Percentiles rank a stretch among this genome's conserved stretches.
phyloP scores from a whole-genome alignment of 2,797 vertebrate genomes.

The Micropoecilia bifurca region DNA sequence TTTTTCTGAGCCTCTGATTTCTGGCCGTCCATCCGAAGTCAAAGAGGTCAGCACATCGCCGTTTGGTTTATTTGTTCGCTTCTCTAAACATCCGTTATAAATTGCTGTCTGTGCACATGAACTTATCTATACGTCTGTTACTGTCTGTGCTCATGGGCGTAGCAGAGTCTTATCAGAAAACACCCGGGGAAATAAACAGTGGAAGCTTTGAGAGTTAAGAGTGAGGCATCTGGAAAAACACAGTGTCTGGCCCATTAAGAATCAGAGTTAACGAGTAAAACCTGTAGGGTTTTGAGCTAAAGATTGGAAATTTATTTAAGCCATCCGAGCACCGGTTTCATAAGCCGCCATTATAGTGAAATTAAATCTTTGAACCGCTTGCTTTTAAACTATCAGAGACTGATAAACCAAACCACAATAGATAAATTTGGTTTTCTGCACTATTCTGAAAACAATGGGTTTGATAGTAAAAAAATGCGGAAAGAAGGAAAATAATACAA shows the following conservation, averaged over 20 bases:
- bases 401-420: neutral
- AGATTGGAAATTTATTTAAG: neutral
- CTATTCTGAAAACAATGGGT: neutral
- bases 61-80: conserved; percentile 44
- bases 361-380: neutral
- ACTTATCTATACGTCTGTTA: neutral
- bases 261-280: neutral
- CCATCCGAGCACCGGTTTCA: neutral
- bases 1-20: conserved; percentile 52
- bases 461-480: neutral
- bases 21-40: conserved; percentile 47
- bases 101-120: conserved; percentile 13
- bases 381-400: neutral
- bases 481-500: neutral
- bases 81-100: conserved; percentile 61
- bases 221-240: neutral
- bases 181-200: conserved; percentile 27
- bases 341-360: neutral
- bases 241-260: neutral
- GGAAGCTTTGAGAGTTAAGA: conserved; percentile 13
- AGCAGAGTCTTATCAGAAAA: conserved; percentile 41
- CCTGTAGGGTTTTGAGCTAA: neutral
- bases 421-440: neutral
- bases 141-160: conserved; percentile 32
- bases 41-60: conserved; percentile 30